These are phyloP conservation scores for Drosophila guanche DNA, from an alignment of 1,140 invertebrate genomes.

Conservation along the genomic window DNA sequence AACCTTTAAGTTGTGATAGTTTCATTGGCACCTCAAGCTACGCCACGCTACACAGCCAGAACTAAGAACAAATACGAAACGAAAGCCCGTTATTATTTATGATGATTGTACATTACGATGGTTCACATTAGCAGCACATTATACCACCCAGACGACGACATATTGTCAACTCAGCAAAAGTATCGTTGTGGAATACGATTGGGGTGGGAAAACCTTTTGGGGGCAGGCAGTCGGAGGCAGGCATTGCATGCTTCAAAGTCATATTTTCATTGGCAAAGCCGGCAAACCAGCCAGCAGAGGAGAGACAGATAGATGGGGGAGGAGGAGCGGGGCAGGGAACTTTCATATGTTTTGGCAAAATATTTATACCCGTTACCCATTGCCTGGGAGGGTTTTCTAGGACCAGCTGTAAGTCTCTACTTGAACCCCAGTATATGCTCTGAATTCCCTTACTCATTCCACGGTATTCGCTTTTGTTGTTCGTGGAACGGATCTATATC, in stretches of 20 bases:
- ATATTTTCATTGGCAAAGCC: conserved; percentile 56
- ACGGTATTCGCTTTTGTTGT: conserved; percentile 11
- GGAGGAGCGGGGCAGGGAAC: conserved; percentile 1
- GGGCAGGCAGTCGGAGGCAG: conserved; percentile 12
- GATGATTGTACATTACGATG: conserved; percentile 75
- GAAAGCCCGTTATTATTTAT: conserved; percentile 67
- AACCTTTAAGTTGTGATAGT: conserved; percentile 38
- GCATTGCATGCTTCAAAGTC: conserved; percentile 67
- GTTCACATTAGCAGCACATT: conserved; percentile 72
- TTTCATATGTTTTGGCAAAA: conserved; percentile 55
- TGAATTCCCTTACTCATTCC: neutral
- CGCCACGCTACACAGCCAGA: neutral
- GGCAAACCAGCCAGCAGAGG: conserved; percentile 14
- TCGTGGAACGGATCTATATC: conserved; percentile 67
- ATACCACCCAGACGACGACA: conserved; percentile 20
- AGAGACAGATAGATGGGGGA: neutral
- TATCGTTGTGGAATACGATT: neutral
- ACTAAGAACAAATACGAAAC: conserved; percentile 27
- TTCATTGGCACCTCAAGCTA: conserved; percentile 33
- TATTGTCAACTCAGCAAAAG: conserved; percentile 48
- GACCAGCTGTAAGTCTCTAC: neutral
- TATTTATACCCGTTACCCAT: conserved; percentile 26
- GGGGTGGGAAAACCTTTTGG: neutral
- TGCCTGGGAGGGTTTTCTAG: neutral
- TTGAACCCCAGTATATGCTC: neutral